phyloP scores from a whole-genome alignment of 1,140 invertebrate genomes.

The Steinernema khuongi region DNA sequence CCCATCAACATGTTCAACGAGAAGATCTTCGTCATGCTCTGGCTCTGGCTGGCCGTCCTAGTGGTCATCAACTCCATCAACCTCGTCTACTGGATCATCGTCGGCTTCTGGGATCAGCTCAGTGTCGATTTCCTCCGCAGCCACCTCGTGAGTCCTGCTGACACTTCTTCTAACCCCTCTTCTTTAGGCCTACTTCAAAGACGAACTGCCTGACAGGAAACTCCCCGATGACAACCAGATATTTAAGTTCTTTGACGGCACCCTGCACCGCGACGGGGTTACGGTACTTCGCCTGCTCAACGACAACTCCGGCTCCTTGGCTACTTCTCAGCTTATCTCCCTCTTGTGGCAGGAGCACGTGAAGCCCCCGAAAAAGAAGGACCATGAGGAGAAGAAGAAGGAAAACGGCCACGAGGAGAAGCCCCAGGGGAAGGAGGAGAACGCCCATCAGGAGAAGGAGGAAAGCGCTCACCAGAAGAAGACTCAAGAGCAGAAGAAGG shows the following conservation, averaged over 20 bases:
- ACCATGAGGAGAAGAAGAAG: no score
- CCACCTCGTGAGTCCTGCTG: conserved; percentile 28
- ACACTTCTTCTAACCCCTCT: background rate
- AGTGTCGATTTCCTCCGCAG: conserved; percentile 23
- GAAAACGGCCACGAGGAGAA: no score
- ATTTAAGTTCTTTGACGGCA: conserved; percentile 44
- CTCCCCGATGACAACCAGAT: background rate
- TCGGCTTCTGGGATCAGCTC: background rate
- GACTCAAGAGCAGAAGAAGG: no score
- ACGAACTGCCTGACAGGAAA: conserved; percentile 20
- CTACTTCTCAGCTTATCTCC: conserved; percentile 52
- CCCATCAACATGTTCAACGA: conserved; percentile 60
- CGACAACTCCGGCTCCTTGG: conserved; percentile 35
- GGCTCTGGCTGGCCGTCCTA: conserved; percentile 59
- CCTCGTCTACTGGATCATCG: conserved; percentile 41
- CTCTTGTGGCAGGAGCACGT: conserved; percentile 37
- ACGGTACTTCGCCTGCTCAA: conserved; percentile 42
- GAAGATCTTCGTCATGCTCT: conserved; percentile 59
- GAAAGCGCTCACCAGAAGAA: no score
- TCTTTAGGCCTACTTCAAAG: conserved; percentile 15
- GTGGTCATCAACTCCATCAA: conserved; percentile 45
- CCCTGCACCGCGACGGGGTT: conserved; percentile 43
- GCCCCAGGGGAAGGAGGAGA: no score
- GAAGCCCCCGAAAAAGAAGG: background rate
- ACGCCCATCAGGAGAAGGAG: conserved; percentile 60